Base-by-base conservation (phyloP, 2,888 invertebrate genomes). In the Cyrtodaria siliqua region DNA sequence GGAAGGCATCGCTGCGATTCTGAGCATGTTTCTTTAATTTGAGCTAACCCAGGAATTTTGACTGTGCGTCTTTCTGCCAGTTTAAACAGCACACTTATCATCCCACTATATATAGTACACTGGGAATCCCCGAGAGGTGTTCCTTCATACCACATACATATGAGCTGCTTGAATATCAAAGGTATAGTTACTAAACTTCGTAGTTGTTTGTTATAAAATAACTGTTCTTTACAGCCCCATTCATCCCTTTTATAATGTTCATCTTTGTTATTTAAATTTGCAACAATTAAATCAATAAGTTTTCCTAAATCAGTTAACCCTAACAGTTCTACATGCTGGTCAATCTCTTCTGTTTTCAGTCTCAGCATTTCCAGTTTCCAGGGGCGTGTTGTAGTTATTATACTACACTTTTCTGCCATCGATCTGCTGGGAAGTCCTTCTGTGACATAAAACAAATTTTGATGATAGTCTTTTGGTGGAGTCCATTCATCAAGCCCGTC, bases 71-170 rank as follows among this genome's bases (percentile, higher is more conserved):
- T 40, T 23, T 44, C 42, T 20, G 62, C 52, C 8, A 33, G 20
- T 52, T 50, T 40, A 20, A 52, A 20, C 40, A 50, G 20, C 12
- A 29, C 12, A 3, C 50, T 50, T 6, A 62, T 3, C 50, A 62
- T 62, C 9, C 33, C 42, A n/a, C 47, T 29, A 33, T 50, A 62
- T 3, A 62, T 50, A 14, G 27, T 33, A 23, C 26, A 27, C 16
- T 27, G 26, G 16, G 62, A 33, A 18, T 62, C 14, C 6, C 63
- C 50, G 2, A 33, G 20, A 1, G 24, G 9, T n/a, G 6, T 53
- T 2, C 27, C 63, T 6, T 38, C 63, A 50, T 33, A 40, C 63
- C 63, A 63, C 24, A 63, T n/a, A 42, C 63, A 63, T 18, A 63
- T 38, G 9, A 63, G 24, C 18, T 63, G 63, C 16, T 24, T 63